phyloP scores from a whole-genome alignment of 2,113 vertebrate species.

The Nothocercus nigrocapillus region DNA sequence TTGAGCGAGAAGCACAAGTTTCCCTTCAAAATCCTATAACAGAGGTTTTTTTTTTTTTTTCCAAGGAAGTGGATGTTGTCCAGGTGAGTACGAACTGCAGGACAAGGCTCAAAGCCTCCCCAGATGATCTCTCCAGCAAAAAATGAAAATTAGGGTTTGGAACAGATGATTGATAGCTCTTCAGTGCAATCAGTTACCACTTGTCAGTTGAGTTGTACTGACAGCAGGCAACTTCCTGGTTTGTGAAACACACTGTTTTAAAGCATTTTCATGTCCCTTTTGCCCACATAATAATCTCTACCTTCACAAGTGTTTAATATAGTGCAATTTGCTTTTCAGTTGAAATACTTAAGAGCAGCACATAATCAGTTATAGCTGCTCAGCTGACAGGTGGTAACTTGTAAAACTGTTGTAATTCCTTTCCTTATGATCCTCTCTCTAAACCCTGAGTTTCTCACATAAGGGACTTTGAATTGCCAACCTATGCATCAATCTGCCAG shows the following conservation, averaged over 20 bases:
- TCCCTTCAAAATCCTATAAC: background rate
- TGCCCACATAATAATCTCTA: background rate
- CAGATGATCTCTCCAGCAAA: background rate
- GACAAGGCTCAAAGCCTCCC: no score
- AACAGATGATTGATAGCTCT: background rate
- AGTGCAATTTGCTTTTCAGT: background rate
- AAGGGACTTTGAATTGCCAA: background rate
- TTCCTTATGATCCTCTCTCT: background rate
- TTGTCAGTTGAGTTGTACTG: background rate
- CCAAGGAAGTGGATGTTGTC: no score
- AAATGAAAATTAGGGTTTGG: background rate
- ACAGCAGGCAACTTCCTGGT: accelerated
- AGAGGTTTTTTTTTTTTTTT: background rate
- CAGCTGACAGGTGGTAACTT: background rate
- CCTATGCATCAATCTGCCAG: background rate
- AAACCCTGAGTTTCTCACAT: background rate
- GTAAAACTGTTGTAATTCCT: background rate
- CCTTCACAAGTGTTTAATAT: background rate
- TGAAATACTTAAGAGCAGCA: background rate
- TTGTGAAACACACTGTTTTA: background rate
- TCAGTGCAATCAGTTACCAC: background rate
- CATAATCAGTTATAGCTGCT: background rate
- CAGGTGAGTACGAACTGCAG: background rate
- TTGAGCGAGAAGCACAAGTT: background rate
- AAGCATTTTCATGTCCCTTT: background rate